Evolutionary conservation across 2,888 invertebrate species (phyloP).

Genomic region (Gnatocerus cornutus): DNA sequence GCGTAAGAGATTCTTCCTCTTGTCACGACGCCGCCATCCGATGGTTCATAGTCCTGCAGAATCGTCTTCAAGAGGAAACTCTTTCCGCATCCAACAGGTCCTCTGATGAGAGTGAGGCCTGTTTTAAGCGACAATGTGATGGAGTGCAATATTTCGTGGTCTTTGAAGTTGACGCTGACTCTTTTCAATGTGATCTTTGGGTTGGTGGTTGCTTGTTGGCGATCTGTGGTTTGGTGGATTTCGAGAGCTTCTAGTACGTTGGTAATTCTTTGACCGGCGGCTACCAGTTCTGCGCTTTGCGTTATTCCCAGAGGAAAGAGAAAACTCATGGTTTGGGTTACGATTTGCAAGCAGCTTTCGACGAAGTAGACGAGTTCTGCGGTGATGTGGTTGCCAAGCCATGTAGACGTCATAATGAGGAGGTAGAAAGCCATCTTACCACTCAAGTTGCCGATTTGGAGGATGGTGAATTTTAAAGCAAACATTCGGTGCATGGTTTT

Average conservation of each 20-base stretch:
- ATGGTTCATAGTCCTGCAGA: too few species aligned
- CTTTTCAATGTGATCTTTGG: conserved; percentile 57
- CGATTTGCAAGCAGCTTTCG: conserved; percentile 19
- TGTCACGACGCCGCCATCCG: conserved; percentile 64
- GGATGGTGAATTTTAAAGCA: conserved; percentile 40
- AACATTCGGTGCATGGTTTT: conserved; percentile 53
- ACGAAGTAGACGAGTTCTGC: conserved; percentile 47
- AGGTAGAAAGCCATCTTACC: conserved; percentile 45
- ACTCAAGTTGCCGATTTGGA: conserved; percentile 35
- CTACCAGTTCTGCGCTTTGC: conserved; percentile 83
- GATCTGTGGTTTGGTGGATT: conserved; percentile 44
- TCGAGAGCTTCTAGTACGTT: conserved; percentile 73
- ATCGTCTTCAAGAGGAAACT: conserved; percentile 65
- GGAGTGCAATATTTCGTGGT: conserved; percentile 67
- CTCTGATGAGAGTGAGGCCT: conserved; percentile 73
- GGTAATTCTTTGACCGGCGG: conserved; percentile 81
- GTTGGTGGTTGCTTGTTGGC: conserved; percentile 47
- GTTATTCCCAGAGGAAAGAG: conserved; percentile 88
- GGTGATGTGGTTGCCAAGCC: conserved; percentile 41
- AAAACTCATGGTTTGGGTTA: conserved; percentile 32
- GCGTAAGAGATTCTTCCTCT: conserved; percentile 73
- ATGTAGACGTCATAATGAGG: conserved; percentile 41
- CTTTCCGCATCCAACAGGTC: conserved; percentile 78
- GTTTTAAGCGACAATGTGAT: too few species aligned
- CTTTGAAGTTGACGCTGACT: conserved; percentile 57